Evolutionary conservation across 2,113 vertebrate genomes (phyloP).

Genomic region (Erythrolamprus reginae): DNA sequence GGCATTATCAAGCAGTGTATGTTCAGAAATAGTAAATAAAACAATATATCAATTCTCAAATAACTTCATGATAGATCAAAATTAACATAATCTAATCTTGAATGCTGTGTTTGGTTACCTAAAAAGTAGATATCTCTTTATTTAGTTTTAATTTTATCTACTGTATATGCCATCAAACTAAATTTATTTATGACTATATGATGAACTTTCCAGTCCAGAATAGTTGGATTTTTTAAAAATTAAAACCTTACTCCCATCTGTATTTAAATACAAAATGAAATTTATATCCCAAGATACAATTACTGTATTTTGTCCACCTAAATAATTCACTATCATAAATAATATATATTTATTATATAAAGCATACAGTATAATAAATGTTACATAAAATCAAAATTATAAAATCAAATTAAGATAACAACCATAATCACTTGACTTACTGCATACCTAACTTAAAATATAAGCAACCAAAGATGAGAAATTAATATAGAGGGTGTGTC

Average conservation of each 20-base stretch:
- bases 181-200: background rate
- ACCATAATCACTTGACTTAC: background rate
- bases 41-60: background rate
- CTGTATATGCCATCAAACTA: background rate
- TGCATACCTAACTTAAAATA: background rate
- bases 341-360: background rate
- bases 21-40: background rate
- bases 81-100: background rate
- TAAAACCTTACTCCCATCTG: background rate
- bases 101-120: background rate
- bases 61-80: background rate
- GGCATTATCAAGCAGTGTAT: background rate
- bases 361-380: background rate
- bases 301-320: background rate
- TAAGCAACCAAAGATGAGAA: background rate
- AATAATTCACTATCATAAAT: background rate
- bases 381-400: background rate
- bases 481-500: background rate
- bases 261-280: background rate
- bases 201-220: background rate
- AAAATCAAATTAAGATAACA: background rate
- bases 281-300: background rate
- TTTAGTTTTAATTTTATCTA: background rate
- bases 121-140: background rate
- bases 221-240: background rate